phyloP scores from a whole-genome alignment of 2,113 vertebrate species.

The Shinisaurus crocodilurus region DNA sequence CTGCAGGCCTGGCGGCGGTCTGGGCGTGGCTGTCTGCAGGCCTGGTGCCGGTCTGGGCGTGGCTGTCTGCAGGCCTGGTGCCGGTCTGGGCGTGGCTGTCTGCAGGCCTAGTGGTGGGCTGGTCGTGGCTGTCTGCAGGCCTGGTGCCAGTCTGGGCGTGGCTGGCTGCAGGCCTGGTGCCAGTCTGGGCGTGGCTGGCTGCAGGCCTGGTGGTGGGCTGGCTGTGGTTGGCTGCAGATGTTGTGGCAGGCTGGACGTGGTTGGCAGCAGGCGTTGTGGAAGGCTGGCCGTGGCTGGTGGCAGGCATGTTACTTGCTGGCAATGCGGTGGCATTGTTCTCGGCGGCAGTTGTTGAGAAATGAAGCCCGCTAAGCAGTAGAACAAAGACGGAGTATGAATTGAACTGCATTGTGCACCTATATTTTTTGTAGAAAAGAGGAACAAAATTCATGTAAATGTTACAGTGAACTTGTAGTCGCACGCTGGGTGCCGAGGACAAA shows the following conservation, averaged over 20 bases:
- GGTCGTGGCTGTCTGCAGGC: no score
- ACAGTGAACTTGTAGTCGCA: background rate
- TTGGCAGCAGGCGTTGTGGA: rapidly evolving
- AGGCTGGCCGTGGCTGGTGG: background rate
- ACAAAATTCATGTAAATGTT: background rate
- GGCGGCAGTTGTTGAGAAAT: no score
- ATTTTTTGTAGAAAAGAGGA: background rate
- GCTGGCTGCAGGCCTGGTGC: no score
- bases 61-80: background rate
- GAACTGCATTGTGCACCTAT: conserved; percentile 12
- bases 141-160: no score
- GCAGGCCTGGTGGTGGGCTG: no score
- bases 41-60: background rate
- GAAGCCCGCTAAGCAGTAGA: background rate
- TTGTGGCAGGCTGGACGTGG: background rate
- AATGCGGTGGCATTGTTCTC: background rate
- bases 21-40: no score
- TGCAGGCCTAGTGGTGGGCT: no score
- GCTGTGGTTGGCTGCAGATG: background rate
- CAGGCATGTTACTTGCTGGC: background rate
- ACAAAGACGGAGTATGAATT: background rate
- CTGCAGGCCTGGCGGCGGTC: background rate
- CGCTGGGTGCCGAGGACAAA: background rate
- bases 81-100: no score
- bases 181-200: background rate